These are phyloP conservation scores for Drosophila oshimai DNA, from an alignment of 1,140 invertebrate genomes.

Conservation along the genomic window DNA sequence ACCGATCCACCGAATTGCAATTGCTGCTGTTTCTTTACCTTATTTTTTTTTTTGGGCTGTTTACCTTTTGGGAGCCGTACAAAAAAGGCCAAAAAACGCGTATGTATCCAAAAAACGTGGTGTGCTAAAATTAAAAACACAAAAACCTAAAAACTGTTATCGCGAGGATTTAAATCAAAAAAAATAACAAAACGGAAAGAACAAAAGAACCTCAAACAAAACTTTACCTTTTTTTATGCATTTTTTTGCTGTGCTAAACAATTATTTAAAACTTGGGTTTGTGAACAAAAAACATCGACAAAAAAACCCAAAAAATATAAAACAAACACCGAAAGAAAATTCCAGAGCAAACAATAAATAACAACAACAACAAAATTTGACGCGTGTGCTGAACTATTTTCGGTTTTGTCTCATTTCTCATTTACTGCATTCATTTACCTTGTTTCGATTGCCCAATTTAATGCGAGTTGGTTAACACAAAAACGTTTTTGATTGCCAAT, in stretches of 20 bases:
- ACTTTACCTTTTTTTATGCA: constrained; percentile 17
- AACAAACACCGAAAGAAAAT: neutral
- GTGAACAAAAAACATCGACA: constrained; percentile 1
- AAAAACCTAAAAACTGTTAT: neutral
- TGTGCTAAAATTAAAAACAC: constrained; percentile 9
- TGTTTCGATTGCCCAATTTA: constrained; percentile 38
- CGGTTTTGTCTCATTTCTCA: constrained; percentile 23
- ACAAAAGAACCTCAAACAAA: neutral
- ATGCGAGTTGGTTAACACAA: constrained; percentile 37
- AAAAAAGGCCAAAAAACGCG: constrained; percentile 16
- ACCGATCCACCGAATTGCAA: constrained; percentile 19
- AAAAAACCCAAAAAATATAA: neutral
- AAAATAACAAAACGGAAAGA: neutral
- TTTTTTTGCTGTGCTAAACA: constrained; percentile 26
- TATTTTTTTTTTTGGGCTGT: constrained; percentile 16
- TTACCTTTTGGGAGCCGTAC: constrained; percentile 1
- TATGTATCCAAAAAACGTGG: constrained; percentile 13
- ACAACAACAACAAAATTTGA: neutral
- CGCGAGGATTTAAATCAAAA: constrained; percentile 17
- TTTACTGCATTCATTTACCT: constrained; percentile 30
- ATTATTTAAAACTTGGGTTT: neutral
- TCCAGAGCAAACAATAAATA: neutral
- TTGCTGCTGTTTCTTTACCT: neutral
- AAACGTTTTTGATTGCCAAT: constrained; percentile 46
- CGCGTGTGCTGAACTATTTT: constrained; percentile 58